Conservation (phyloP, 1,140 invertebrate species). For the Drosophila equinoxialis region DNA sequence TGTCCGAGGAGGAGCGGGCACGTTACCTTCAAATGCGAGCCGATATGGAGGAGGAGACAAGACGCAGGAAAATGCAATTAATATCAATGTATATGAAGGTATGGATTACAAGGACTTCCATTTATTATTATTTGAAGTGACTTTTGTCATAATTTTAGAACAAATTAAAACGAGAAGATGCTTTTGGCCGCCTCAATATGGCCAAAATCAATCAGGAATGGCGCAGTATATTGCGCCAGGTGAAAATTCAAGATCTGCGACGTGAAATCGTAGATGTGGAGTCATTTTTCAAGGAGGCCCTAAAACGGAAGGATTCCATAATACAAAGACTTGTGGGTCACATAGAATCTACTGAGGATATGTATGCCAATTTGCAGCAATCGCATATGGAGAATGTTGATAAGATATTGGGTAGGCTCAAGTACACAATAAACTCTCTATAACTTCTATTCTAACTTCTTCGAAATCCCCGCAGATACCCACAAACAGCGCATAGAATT, state of each 20-base stretch:
- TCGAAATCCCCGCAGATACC: constrained; percentile 71
- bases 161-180: constrained; percentile 91
- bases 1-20: constrained; percentile 91
- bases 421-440: no score
- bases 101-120: constrained; percentile 18
- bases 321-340: constrained; percentile 87
- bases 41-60: constrained; percentile 90
- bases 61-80: constrained; percentile 89
- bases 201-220: constrained; percentile 93
- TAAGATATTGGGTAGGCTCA: constrained; percentile 86
- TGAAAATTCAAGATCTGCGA: constrained; percentile 89
- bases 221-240: constrained; percentile 88
- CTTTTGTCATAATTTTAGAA: constrained; percentile 84
- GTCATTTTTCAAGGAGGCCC: constrained; percentile 69
- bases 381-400: constrained; percentile 88
- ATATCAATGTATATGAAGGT: constrained; percentile 91
- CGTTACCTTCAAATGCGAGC: constrained; percentile 91
- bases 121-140: no score
- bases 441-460: not conserved
- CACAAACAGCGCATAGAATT: constrained; percentile 84
- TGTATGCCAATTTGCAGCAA: constrained; percentile 86
- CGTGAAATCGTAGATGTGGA: constrained; percentile 86
- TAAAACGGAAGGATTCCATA: constrained; percentile 87
- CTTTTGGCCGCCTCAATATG: constrained; percentile 89
- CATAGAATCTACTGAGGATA: constrained; percentile 87